Evolutionary conservation across 1,140 invertebrate species (phyloP).

Genomic region (Hermatobates lingyangjiaoensis): DNA sequence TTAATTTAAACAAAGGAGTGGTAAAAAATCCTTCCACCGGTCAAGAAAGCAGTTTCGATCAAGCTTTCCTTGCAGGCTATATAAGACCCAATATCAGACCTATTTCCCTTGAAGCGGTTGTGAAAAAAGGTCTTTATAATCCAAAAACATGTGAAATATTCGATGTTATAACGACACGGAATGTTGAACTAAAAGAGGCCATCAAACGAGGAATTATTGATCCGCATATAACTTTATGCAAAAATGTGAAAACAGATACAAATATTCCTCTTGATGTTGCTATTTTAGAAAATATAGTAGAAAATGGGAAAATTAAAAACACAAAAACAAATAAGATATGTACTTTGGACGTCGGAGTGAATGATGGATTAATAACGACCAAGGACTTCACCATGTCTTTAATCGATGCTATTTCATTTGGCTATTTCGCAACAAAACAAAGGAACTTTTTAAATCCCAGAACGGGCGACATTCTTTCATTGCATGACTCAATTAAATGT

Average conservation of each 20-base stretch:
- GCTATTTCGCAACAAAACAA: constrained; percentile 54
- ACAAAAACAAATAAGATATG: constrained; percentile 43
- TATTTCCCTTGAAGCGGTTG: constrained; percentile 53
- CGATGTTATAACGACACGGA: constrained; percentile 47
- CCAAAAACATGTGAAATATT: constrained; percentile 41
- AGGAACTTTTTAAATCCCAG: constrained; percentile 64
- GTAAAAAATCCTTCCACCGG: constrained; percentile 47
- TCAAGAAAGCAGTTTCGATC: constrained; percentile 41
- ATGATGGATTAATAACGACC: constrained; percentile 46
- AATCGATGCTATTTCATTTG: constrained; percentile 53
- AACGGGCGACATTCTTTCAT: constrained; percentile 47
- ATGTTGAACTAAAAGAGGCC: constrained; percentile 49
- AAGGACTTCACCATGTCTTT: constrained; percentile 46
- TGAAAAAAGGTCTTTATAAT: constrained; percentile 50
- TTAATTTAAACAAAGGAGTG: constrained; percentile 51
- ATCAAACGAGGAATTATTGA: constrained; percentile 62
- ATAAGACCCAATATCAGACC: constrained; percentile 42
- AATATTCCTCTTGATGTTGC: constrained; percentile 49
- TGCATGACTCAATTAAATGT: constrained; percentile 47
- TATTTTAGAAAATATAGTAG: constrained; percentile 41
- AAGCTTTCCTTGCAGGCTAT: constrained; percentile 48
- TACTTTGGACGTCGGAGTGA: constrained; percentile 45
- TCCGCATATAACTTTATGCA: constrained; percentile 60
- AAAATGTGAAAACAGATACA: constrained; percentile 47
- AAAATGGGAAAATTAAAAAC: constrained; percentile 43